Percentiles rank a stretch among this genome's conserved stretches.
phyloP scores from a whole-genome alignment of 2,113 vertebrate genomes.

The Microtus montanus region DNA sequence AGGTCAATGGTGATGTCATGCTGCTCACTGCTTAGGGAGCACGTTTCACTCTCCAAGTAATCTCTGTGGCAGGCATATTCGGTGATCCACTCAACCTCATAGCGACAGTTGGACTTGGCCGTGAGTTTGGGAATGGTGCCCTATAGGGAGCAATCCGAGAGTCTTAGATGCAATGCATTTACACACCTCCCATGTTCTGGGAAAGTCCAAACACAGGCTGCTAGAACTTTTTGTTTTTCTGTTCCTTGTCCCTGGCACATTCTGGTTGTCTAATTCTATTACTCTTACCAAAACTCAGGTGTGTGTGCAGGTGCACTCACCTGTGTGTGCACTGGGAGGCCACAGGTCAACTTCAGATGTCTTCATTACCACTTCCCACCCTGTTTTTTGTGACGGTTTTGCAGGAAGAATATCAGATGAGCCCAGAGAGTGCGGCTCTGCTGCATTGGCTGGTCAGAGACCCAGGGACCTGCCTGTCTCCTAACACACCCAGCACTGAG shows the following conservation, averaged over 20 bases:
- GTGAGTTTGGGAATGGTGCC: conserved; percentile 92
- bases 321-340: neutral
- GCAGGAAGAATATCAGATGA: neutral
- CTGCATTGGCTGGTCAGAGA: neutral
- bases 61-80: conserved; percentile 97
- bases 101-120: conserved; percentile 92
- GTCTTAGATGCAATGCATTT: too few relatives aligned
- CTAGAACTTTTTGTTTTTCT: neutral
- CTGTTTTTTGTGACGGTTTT: neutral
- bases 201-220: neutral
- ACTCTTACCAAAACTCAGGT: neutral
- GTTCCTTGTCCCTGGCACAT: fast-evolving
- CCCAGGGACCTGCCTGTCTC: neutral
- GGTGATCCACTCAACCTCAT: conserved; percentile 95
- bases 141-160: conserved; percentile 77
- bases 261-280: neutral
- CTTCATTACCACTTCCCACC: neutral
- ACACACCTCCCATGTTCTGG: neutral
- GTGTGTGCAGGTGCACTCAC: neutral
- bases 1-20: conserved; percentile 94
- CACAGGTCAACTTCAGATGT: neutral
- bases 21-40: conserved; percentile 89
- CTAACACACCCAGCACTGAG: neutral
- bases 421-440: neutral
- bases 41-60: conserved; percentile 92